phyloP scores from a whole-genome alignment of 2,888 invertebrate genomes.

The Andrena fulva region DNA sequence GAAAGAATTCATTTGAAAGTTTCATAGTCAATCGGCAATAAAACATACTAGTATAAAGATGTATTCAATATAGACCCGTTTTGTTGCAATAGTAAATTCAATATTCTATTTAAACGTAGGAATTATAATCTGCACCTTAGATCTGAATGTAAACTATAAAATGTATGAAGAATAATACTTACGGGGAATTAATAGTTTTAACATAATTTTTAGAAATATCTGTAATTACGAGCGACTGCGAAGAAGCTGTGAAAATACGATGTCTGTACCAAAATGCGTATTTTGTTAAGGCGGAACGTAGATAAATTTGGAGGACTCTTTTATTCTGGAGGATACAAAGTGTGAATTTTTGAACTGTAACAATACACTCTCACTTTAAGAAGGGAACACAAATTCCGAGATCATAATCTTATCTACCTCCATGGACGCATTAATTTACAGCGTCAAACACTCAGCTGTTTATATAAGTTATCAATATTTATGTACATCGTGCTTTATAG shows the following conservation, averaged over 20 bases:
- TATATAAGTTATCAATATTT: conserved; percentile 70
- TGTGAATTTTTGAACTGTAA: conserved; percentile 4
- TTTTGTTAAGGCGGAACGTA: neutral
- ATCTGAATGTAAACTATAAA: no score
- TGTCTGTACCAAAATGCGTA: neutral
- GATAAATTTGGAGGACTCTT: neutral
- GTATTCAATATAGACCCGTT: neutral
- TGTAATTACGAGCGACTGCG: no score
- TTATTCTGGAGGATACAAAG: neutral
- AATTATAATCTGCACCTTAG: no score
- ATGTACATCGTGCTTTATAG: conserved; percentile 44
- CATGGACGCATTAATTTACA: conserved; percentile 69
- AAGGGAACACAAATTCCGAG: conserved; percentile 34
- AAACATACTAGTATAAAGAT: neutral
- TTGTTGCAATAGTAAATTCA: neutral
- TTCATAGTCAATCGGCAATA: neutral
- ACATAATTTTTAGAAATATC: no score
- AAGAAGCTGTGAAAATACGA: neutral
- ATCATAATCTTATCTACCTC: conserved; percentile 63
- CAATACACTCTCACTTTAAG: conserved; percentile 7
- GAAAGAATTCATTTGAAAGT: neutral
- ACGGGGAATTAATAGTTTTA: no score
- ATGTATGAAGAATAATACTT: no score
- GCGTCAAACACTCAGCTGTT: conserved; percentile 71
- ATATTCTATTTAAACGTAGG: no score